Conservation (phyloP, 2,797 vertebrate species). For the Eleutherodactylus coqui region DNA sequence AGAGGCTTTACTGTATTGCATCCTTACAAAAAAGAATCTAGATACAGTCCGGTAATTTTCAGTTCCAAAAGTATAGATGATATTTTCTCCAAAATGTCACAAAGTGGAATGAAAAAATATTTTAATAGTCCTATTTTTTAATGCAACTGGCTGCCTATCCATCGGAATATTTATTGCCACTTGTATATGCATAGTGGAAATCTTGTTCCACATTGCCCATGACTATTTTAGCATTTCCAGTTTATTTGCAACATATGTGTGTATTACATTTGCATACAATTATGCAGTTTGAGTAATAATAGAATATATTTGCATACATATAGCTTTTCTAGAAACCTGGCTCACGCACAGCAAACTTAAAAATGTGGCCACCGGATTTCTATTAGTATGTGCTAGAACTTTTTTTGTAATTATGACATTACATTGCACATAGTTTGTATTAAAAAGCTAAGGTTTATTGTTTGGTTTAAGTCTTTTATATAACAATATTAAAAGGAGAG, state of each 20-base stretch:
- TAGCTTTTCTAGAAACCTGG: constrained; percentile 55
- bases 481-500: background rate
- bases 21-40: background rate
- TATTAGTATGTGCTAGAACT: background rate
- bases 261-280: constrained; percentile 61
- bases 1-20: background rate
- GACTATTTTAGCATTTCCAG: constrained; percentile 54
- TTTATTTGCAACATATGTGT: constrained; percentile 61
- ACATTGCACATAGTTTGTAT: background rate
- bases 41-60: background rate
- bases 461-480: background rate
- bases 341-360: constrained; percentile 32
- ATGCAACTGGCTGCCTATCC: constrained; percentile 38
- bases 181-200: constrained; percentile 42
- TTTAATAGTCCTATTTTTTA: constrained; percentile 31
- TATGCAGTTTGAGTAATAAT: constrained; percentile 58
- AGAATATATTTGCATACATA: constrained; percentile 60
- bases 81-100: constrained; percentile 8
- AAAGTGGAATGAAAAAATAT: constrained; percentile 27
- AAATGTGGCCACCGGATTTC: constrained; percentile 39
- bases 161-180: constrained; percentile 54
- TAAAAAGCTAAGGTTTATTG: background rate
- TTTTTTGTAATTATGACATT: background rate
- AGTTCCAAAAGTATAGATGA: background rate
- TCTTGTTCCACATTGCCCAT: constrained; percentile 53